These are phyloP conservation scores for Gadus macrocephalus DNA, from an alignment of 2,113 vertebrate genomes.

Conservation along the genomic window DNA sequence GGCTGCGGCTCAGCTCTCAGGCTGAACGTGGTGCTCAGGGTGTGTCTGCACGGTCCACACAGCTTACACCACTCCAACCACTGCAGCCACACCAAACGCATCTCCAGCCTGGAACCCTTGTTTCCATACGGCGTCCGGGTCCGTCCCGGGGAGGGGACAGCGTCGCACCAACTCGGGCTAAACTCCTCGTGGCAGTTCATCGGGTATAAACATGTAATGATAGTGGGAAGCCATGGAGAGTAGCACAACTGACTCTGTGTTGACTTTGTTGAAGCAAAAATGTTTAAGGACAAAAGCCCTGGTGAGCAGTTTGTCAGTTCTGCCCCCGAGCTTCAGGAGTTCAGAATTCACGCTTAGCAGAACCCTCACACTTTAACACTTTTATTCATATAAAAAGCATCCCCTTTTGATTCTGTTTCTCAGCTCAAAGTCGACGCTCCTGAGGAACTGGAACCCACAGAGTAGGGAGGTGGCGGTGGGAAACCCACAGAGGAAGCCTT, in stretches of 20 bases:
- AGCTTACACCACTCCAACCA: slow-evolving; percentile 51
- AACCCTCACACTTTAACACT: neutral
- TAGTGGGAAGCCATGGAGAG: neutral
- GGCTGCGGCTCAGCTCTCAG: neutral
- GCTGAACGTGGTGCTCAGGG: neutral
- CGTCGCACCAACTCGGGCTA: slow-evolving; percentile 13
- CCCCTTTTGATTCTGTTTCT: slow-evolving; percentile 3
- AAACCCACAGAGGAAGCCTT: slow-evolving; percentile 9
- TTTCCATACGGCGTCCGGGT: slow-evolving; percentile 35
- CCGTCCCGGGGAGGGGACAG: slow-evolving; percentile 16
- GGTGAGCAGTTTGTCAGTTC: neutral
- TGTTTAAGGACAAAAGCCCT: neutral
- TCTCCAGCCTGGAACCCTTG: slow-evolving; percentile 60
- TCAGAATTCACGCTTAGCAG: neutral
- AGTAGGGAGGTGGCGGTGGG: neutral
- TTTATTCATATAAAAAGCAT: neutral
- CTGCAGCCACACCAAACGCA: slow-evolving; percentile 41
- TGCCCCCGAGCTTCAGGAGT: neutral
- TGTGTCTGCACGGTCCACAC: slow-evolving; percentile 30
- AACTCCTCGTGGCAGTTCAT: neutral
- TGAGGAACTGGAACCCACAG: slow-evolving; percentile 23
- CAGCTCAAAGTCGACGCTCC: slow-evolving; percentile 5
- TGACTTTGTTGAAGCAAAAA: neutral
- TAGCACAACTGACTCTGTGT: neutral
- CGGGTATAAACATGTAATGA: neutral